Base-by-base conservation (phyloP, 2,797 vertebrate genomes). In the Atherinosoma microstoma region DNA sequence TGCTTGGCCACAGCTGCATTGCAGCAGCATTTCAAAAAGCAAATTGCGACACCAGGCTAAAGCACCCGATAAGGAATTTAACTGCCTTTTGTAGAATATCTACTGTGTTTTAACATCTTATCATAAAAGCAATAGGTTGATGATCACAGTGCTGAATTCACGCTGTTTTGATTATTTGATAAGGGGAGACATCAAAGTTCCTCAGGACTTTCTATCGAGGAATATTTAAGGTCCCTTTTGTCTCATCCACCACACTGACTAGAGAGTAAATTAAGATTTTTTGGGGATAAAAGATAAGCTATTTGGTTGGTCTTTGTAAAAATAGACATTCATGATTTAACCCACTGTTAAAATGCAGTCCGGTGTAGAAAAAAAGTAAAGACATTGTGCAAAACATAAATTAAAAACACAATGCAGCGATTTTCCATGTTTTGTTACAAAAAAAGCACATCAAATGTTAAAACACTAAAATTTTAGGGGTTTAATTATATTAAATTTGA, bases 11-110 rank as follows among this genome's bases (percentile, higher is more conserved):
- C 57, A 63, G 27, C 11, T 64, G 64, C 20, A 56, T 49, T 30
- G 24, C 29, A 30, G 67, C 36, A 76, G 60, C 42, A 58, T 40
- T 75, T 73, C 40, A 9, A 59, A 57, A 45, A 59, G 40, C 13
- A 58, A 53, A 24, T 29, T 20, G 9, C 34, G 22, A 66, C 16
- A 12, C 6, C 9, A 16, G 7, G 30, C 24, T 22, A 70, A 66
- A 70, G 32, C 34, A 65, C 38, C 7, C 60, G 15, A 47, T 67
- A 34, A 62, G 40, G 38, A 51, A 16, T 65, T 56, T 3, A 49
- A 18, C n/a, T 73, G 20, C 54, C 29, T 60, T 35, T 27, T n/a
- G 29, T 2, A 22, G 34, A 56, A 16, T 6, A 63, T 64, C 20
- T 58, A 7, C 38, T 49, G 49, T 4, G 34, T 36, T 22, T 29